Evolutionary conservation across 2,113 vertebrate genomes (phyloP).

Genomic region (Procapra przewalskii): DNA sequence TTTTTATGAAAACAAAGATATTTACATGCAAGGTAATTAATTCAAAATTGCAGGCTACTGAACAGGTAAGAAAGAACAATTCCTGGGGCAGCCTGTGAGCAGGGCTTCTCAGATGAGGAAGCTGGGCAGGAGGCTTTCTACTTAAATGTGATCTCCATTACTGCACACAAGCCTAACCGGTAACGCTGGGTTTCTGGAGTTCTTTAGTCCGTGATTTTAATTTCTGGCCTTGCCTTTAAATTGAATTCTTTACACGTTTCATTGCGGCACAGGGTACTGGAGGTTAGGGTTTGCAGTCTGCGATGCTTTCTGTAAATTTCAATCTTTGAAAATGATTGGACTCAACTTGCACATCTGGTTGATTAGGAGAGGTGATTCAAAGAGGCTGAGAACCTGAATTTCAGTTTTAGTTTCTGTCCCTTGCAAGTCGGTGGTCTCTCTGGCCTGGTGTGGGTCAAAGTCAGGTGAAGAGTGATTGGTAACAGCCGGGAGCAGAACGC

Average conservation of each 20-base stretch:
- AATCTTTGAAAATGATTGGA: background rate
- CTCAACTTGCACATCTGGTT: background rate
- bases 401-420: background rate
- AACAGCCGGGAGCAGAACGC: background rate
- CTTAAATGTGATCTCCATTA: constrained; percentile 33
- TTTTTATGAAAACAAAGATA: constrained; percentile 55
- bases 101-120: background rate
- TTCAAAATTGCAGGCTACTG: constrained; percentile 51
- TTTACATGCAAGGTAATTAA: constrained; percentile 56
- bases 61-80: constrained; percentile 30
- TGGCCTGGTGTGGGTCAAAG: background rate
- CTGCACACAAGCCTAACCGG: background rate
- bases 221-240: background rate
- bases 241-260: background rate
- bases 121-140: background rate
- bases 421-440: background rate
- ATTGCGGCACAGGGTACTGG: background rate
- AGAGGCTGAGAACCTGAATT: background rate
- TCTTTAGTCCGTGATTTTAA: background rate
- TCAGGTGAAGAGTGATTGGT: background rate
- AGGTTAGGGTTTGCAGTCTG: background rate
- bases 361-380: background rate
- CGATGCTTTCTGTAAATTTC: background rate
- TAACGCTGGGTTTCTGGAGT: background rate
- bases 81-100: constrained; percentile 3